phyloP scores from a whole-genome alignment of 2,888 invertebrate genomes.

The Notocelia uddmanniana region DNA sequence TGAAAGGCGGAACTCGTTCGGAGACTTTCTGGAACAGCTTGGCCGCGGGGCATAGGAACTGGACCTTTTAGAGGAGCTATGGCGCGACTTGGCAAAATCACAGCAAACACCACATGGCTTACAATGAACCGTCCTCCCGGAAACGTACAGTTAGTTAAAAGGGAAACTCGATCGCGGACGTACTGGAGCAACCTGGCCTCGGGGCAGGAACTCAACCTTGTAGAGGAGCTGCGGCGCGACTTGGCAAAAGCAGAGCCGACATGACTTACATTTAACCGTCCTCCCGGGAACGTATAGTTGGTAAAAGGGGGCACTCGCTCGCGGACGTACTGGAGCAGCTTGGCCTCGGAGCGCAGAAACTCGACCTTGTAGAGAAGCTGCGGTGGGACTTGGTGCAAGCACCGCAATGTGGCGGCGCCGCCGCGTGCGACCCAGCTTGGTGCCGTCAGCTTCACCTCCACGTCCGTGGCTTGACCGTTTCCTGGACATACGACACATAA shows the following conservation, averaged over 20 bases:
- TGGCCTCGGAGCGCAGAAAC: slow-evolving; percentile 83
- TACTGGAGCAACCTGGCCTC: slow-evolving; percentile 91
- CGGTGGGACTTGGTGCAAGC: slow-evolving; percentile 91
- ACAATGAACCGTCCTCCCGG: slow-evolving; percentile 91
- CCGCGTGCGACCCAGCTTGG: slow-evolving; percentile 92
- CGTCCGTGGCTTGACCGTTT: slow-evolving; percentile 79
- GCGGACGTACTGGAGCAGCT: slow-evolving; percentile 92
- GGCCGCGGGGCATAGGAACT: too few species aligned
- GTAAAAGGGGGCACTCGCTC: slow-evolving; percentile 91
- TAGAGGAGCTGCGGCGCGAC: slow-evolving; percentile 91
- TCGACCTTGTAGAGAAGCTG: slow-evolving; percentile 92
- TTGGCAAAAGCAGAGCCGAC: slow-evolving; percentile 87
- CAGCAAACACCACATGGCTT: slow-evolving; percentile 77
- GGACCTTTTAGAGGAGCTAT: too few species aligned
- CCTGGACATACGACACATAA: slow-evolving; percentile 58
- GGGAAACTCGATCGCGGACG: slow-evolving; percentile 91
- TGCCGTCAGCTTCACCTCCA: slow-evolving; percentile 88
- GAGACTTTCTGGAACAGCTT: slow-evolving; percentile 89
- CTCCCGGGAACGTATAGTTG: slow-evolving; percentile 88
- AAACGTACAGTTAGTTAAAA: slow-evolving; percentile 88
- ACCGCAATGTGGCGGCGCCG: slow-evolving; percentile 89
- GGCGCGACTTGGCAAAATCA: too few species aligned
- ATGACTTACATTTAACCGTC: slow-evolving; percentile 90
- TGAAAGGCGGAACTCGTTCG: slow-evolving; percentile 90
- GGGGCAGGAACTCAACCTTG: slow-evolving; percentile 88